Base-by-base conservation (phyloP, 2,797 vertebrate species). In the Anguilla megastoma region DNA sequence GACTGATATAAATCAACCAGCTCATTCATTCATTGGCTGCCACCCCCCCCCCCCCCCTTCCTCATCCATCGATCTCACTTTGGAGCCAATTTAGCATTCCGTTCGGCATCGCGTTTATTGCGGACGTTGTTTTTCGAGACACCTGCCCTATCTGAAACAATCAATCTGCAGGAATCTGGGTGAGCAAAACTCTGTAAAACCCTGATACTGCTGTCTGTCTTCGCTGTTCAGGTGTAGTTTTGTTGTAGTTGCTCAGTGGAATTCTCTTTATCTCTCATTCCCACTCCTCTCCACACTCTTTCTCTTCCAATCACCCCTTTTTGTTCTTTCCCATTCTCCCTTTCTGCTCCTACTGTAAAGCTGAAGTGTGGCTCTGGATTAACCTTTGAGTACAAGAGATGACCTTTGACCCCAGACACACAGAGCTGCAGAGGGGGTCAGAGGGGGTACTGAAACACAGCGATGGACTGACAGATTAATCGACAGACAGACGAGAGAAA, bases 1-100 rank as follows among this genome's bases (percentile, higher is more conserved):
- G 76, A 80, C 76, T 24, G 76, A 48, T 80, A 80, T 50, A 80
- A 80, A 80, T 80, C 41, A 80, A 80, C 41, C 45, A 9, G 76
- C 41, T 80, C 41, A 80, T 80, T 80, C 36, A 45, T 45, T 45
- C 36, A 24, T 36, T 41, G 1, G 36, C 36, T 36, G 36, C 36
- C 1, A 36, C 36, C 1, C 36, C 36, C 36, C 8, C 6, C 24
- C 24, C 24, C 41, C 1, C 18, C 41, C 18, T 80, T 80, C 76
- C 21, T 24, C 8, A 41, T 80, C 41, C 76, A 80, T 80, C 76
- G 41, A 80, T 80, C 76, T 80, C 76, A 80, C 36, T 80, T 80
- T 48, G 76, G 41, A 80, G 76, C 41, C 76, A 80, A 50, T 80
- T 50, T 80, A 24, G 18, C 18, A 1, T 80, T 80, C 24, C 18